Base-by-base conservation (phyloP, 2,113 vertebrate species). In the Tychaedon coryphoeus region DNA sequence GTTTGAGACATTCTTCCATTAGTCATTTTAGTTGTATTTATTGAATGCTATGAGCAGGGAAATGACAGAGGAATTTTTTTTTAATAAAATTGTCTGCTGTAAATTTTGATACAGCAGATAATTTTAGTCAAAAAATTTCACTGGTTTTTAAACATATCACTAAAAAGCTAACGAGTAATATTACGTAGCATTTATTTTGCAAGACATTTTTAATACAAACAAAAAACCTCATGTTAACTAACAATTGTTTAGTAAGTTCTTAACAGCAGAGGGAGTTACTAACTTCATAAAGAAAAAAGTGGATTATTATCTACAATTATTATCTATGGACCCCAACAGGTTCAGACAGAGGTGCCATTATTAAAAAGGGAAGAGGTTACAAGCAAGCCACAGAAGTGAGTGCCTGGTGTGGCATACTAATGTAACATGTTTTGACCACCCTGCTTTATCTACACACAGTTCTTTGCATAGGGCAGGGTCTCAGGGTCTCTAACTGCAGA, bases 221-320 rank as follows among this genome's bases (percentile, higher is more conserved):
- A 69, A 88, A 87, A 91, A 19, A 50, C 4, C 7, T 45, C n/a
- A 18, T 7, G 6, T 40, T 73, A 73, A 54, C 25, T 69, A 72
- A 33, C 11, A 74, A 62, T 42, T 66, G 38, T 88, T 86, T 70
- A 34, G 16, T 75, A 87, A 75, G 26, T 56, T 85, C 73, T 65
- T 73, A 75, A 87, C 45, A 94, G 74, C 36, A 94, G 62, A 88
- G 57, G 78, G 81, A 95, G 75, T 81, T 72, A 79, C 38, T 64
- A 75, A 84, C 40, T 86, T 78, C 79, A 67, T 18, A 40, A 71
- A 72, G 42, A 73, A 83, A 76, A 17, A 72, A 79, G 33, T 24
- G 47, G 67, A 45, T 36, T 36, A 36, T 36, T 36, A 36, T 36
- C 36, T 36, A 36, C 42, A 80, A 14, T 64, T 58, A 33, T 25